Evolutionary conservation across 2,888 invertebrate species (phyloP).

Genomic region (Stenoptilia bipunctidactyla): DNA sequence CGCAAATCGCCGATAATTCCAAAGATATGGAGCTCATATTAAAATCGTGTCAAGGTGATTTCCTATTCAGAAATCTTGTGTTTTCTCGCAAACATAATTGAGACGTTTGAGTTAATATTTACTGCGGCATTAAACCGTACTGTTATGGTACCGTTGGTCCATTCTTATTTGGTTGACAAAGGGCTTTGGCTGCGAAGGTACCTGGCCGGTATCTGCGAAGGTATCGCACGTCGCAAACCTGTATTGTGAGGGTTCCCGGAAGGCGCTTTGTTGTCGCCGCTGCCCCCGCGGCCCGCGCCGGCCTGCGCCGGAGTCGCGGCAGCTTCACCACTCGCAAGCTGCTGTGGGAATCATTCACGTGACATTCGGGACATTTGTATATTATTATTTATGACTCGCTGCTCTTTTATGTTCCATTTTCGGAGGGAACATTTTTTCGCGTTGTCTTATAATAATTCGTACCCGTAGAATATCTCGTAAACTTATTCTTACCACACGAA

Average conservation of each 20-base stretch:
- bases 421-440: too few species aligned
- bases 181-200: conserved; percentile 31
- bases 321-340: conserved; percentile 9
- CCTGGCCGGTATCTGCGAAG: conserved; percentile 62
- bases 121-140: too few species aligned
- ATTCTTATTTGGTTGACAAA: conserved; percentile 45
- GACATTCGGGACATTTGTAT: conserved; percentile 25
- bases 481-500: too few species aligned
- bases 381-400: background rate
- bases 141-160: conserved; percentile 30
- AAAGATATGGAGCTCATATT: too few species aligned
- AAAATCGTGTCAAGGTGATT: too few species aligned
- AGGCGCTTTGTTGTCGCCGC: conserved; percentile 58
- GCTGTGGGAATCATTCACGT: conserved; percentile 37
- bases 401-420: too few species aligned
- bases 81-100: too few species aligned
- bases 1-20: too few species aligned
- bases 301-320: conserved; percentile 17
- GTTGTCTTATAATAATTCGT: too few species aligned
- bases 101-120: too few species aligned
- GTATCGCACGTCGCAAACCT: conserved; percentile 69
- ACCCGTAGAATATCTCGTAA: too few species aligned
- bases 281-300: conserved; percentile 1
- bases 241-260: conserved; percentile 68
- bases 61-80: too few species aligned